Conservation (phyloP, 2,797 vertebrate species). For the Megaceryle alcyon region DNA sequence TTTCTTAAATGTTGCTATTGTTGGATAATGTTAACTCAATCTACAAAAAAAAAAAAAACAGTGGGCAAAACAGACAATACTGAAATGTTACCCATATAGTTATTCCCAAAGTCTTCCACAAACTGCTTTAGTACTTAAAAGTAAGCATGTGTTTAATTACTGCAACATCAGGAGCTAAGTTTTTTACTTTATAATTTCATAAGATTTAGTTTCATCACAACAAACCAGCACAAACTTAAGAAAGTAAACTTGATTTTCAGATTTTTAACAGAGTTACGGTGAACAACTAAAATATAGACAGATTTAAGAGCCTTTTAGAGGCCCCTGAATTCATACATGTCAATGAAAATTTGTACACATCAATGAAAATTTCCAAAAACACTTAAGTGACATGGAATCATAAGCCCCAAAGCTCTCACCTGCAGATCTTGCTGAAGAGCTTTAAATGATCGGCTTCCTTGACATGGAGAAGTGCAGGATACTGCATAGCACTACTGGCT, state of each 20-base stretch:
- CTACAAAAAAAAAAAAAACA: not conserved
- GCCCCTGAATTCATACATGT: not conserved
- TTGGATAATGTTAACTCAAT: not conserved
- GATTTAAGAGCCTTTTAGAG: not conserved
- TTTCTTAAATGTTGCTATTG: not conserved
- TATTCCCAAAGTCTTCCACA: not conserved
- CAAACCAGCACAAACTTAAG: not conserved
- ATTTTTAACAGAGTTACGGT: not conserved
- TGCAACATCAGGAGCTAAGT: not conserved
- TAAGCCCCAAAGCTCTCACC: not conserved
- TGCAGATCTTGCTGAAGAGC: not conserved
- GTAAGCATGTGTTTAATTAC: not conserved
- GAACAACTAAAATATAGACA: not conserved
- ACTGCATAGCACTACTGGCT: not conserved
- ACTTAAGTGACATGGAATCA: not conserved
- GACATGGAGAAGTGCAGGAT: not conserved
- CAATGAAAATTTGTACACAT: rapidly evolving
- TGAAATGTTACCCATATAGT: not conserved
- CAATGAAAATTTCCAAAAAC: not conserved
- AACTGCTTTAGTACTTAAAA: not conserved
- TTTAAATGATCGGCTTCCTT: not conserved
- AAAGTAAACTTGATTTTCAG: not conserved
- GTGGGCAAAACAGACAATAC: not conserved
- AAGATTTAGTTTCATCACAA: not conserved
- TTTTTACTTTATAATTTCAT: not conserved